Conservation (phyloP, 2,113 vertebrate genomes). For the Neotragus pygmaeus region DNA sequence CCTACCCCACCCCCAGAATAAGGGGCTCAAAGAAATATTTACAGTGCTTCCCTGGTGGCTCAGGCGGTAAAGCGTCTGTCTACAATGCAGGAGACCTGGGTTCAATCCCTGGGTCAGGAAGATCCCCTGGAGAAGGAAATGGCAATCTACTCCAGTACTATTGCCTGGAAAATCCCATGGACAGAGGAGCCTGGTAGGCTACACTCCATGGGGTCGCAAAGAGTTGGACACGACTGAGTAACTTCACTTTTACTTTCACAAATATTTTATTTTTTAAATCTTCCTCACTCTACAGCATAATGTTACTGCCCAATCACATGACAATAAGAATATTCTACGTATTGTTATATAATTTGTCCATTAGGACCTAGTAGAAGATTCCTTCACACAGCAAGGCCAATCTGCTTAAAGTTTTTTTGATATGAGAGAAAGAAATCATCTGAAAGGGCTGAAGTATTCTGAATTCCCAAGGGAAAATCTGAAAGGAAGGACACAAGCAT, state of each 20-base stretch:
- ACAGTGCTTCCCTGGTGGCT: too few species aligned
- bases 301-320: not conserved
- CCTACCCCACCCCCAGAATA: accelerated
- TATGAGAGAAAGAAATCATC: not conserved
- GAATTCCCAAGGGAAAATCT: not conserved
- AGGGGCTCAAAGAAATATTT: too few species aligned
- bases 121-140: too few species aligned
- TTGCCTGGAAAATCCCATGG: too few species aligned
- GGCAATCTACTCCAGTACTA: too few species aligned
- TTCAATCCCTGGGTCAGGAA: too few species aligned
- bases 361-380: not conserved
- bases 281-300: not conserved
- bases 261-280: not conserved
- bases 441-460: not conserved
- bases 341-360: not conserved
- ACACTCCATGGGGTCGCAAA: too few species aligned
- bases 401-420: not conserved
- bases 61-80: too few species aligned
- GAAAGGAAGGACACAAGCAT: not conserved
- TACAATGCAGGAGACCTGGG: too few species aligned
- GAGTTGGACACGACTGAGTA: too few species aligned
- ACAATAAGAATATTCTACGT: not conserved
- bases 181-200: too few species aligned
- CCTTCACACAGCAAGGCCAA: not conserved
- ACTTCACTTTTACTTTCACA: not conserved